phyloP scores from a whole-genome alignment of 2,113 vertebrate genomes.

The Pseudorectes ferrugineus region DNA sequence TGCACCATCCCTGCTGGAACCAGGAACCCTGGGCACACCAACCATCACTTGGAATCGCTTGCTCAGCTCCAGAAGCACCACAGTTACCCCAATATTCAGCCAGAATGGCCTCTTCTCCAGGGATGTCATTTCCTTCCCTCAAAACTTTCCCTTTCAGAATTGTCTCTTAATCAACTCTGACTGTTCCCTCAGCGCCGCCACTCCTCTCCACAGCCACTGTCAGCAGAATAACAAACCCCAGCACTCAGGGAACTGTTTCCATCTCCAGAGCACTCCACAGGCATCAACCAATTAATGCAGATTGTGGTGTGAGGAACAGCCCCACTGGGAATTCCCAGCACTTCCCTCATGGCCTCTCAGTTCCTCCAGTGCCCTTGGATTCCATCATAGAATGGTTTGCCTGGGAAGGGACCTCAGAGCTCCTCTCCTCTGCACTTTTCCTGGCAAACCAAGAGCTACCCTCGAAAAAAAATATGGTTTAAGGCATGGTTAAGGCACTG shows the following conservation, averaged over 20 bases:
- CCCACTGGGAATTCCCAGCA: background rate
- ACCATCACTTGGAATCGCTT: background rate
- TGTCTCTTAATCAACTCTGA: constrained; percentile 14
- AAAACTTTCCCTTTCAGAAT: background rate
- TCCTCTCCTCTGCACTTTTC: background rate
- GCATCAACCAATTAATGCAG: constrained; percentile 9
- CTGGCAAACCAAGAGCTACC: background rate
- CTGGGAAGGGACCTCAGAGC: background rate
- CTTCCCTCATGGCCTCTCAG: background rate
- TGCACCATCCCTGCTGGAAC: background rate
- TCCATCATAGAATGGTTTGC: background rate
- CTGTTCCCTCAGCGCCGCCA: background rate
- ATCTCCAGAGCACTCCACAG: constrained; percentile 9
- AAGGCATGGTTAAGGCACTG: fast-evolving
- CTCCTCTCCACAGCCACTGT: background rate
- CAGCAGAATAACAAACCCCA: background rate
- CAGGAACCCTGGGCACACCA: background rate
- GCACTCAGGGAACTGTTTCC: background rate
- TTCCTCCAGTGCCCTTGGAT: background rate
- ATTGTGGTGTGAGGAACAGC: background rate
- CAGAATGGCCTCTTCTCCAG: background rate
- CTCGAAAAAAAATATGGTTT: fast-evolving
- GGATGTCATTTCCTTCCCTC: constrained; percentile 10
- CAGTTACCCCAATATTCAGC: background rate
- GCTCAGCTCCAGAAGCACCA: background rate